phyloP scores from a whole-genome alignment of 2,888 invertebrate species.

The Lochmaea capreae region DNA sequence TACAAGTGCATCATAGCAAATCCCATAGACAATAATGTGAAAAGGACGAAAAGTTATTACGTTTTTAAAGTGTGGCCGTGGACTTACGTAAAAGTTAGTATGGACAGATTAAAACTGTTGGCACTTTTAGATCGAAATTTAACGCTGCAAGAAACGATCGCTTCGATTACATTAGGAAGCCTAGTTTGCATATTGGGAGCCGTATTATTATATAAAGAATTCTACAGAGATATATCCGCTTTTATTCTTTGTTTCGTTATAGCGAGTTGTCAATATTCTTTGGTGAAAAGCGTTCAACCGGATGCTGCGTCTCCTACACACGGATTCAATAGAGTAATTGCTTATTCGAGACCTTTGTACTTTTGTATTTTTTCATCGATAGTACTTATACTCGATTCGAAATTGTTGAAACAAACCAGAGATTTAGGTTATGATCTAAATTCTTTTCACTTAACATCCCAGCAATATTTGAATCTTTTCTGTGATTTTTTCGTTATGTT shows the following conservation, averaged over 20 bases:
- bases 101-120: slow-evolving; percentile 92
- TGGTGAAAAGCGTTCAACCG: slow-evolving; percentile 97
- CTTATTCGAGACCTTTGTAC: slow-evolving; percentile 94
- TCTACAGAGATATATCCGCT: slow-evolving; percentile 92
- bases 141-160: slow-evolving; percentile 82
- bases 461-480: slow-evolving; percentile 73
- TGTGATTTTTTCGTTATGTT: slow-evolving; percentile 83
- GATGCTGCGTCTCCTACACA: slow-evolving; percentile 99
- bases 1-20: slow-evolving; percentile 71
- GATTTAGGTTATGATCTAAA: slow-evolving; percentile 39
- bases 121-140: slow-evolving; percentile 94
- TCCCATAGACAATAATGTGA: slow-evolving; percentile 54
- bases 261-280: slow-evolving; percentile 96
- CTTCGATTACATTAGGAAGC: slow-evolving; percentile 86
- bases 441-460: slow-evolving; percentile 61
- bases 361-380: slow-evolving; percentile 82
- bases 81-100: slow-evolving; percentile 81
- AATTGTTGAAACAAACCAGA: slow-evolving; percentile 63
- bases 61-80: slow-evolving; percentile 78
- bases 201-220: slow-evolving; percentile 81
- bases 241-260: slow-evolving; percentile 98
- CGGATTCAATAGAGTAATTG: slow-evolving; percentile 94
- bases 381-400: slow-evolving; percentile 58
- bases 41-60: slow-evolving; percentile 71
- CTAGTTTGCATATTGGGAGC: slow-evolving; percentile 89